Percentiles rank a stretch among this genome's conserved stretches.
Evolutionary conservation across 64 coral and sea anemone genomes (phyloP).

Genomic region (Trachythela sp.): DNA sequence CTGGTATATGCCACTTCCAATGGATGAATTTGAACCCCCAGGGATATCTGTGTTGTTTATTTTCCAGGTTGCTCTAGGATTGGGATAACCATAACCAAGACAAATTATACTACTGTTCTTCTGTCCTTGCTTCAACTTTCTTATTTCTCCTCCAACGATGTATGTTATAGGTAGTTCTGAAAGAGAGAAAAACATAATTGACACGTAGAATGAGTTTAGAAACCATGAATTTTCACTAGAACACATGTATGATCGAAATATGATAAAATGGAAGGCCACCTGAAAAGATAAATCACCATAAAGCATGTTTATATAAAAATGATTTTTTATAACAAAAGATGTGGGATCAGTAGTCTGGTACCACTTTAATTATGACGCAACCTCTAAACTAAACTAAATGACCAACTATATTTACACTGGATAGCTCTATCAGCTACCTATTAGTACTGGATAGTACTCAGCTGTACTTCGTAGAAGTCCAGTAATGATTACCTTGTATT

Average conservation of each 20-base stretch:
- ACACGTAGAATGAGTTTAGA: not conserved
- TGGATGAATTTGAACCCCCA: not conserved
- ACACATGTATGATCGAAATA: not conserved
- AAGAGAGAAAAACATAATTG: not conserved
- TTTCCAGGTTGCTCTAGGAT: not conserved
- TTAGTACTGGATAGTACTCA: too few species aligned
- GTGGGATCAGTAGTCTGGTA: too few species aligned
- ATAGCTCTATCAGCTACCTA: too few species aligned
- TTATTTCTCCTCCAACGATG: not conserved
- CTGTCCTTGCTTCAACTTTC: not conserved
- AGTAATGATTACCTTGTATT: too few species aligned
- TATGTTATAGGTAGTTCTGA: not conserved
- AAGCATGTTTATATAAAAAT: too few species aligned
- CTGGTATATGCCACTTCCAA: not conserved
- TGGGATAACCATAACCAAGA: not conserved
- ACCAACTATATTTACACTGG: too few species aligned
- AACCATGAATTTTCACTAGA: not conserved
- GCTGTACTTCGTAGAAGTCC: too few species aligned
- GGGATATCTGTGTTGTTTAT: not conserved
- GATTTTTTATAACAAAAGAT: too few species aligned
- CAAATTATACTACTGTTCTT: not conserved
- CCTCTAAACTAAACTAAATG: too few species aligned
- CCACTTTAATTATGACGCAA: too few species aligned
- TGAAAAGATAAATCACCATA: too few species aligned
- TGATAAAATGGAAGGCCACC: too few species aligned